Conservation (phyloP, 2,797 vertebrate species). For the Ptychadena robeensis region DNA sequence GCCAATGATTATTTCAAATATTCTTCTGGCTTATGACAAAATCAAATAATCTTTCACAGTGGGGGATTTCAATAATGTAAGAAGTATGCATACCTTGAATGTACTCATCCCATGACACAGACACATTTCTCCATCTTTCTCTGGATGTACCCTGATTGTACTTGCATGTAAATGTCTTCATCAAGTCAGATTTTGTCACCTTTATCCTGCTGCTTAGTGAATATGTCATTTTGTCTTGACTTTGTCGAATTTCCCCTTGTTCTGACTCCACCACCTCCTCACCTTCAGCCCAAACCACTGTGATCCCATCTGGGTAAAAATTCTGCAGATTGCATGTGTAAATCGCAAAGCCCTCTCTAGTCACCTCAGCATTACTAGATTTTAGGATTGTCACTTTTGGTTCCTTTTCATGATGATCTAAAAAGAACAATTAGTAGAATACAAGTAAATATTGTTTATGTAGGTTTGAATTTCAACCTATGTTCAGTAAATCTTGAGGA, state of each 20-base stretch:
- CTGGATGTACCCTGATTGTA: constrained; percentile 62
- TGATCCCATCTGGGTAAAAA: constrained; percentile 77
- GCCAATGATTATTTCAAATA: no score
- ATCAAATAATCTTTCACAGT: no score
- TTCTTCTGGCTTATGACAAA: no score
- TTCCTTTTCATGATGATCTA: neutral
- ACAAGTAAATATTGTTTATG: no score
- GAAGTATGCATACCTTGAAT: neutral
- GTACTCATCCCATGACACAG: neutral
- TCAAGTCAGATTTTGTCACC: constrained; percentile 13
- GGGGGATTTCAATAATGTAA: no score
- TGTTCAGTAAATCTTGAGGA: no score
- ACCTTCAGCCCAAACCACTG: constrained; percentile 69
- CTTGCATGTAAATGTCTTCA: constrained; percentile 59
- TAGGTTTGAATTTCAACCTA: no score
- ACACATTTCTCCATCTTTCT: neutral
- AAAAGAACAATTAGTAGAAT: neutral
- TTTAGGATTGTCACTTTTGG: constrained; percentile 61
- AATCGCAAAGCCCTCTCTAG: neutral
- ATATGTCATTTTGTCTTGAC: neutral
- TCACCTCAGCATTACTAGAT: constrained; percentile 30
- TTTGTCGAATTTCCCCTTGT: constrained; percentile 39
- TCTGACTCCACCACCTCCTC: constrained; percentile 22
- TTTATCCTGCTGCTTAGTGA: constrained; percentile 75
- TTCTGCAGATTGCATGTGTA: constrained; percentile 74